Conservation (phyloP, 2,113 vertebrate species). For the Panthera leo region DNA sequence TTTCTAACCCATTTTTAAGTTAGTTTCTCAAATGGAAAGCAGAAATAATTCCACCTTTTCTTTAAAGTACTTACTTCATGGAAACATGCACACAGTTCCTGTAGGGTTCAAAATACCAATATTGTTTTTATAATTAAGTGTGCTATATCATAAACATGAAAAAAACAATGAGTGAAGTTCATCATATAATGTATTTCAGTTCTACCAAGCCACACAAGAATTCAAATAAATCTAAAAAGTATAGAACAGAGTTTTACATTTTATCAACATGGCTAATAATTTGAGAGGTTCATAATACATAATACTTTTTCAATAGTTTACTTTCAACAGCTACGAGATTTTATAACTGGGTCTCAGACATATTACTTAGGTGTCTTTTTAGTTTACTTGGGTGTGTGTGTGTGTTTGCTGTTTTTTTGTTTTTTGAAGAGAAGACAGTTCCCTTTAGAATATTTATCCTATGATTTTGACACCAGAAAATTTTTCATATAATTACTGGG, state of each 20-base stretch:
- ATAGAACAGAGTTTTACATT: neutral
- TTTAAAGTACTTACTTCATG: neutral
- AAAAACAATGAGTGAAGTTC: neutral
- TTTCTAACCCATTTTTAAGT: neutral
- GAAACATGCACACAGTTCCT: neutral
- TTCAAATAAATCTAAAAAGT: neutral
- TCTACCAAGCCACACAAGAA: slow-evolving; percentile 36
- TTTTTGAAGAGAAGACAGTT: neutral
- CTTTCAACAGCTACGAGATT: neutral
- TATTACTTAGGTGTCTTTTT: neutral
- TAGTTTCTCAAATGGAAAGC: neutral
- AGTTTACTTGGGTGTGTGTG: neutral
- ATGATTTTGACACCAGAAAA: slow-evolving; percentile 11
- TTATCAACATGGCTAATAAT: neutral
- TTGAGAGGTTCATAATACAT: neutral
- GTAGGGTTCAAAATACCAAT: neutral
- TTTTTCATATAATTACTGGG: neutral
- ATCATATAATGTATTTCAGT: neutral
- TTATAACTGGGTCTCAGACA: neutral
- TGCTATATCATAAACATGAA: neutral
- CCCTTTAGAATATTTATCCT: neutral
- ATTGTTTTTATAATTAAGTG: neutral
- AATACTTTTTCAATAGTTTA: neutral
- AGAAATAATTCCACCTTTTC: neutral
- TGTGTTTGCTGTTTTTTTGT: neutral